Percentiles rank a stretch among this genome's conserved stretches.
Evolutionary conservation across 2,113 vertebrate species (phyloP).

Genomic region (Alectura lathami): DNA sequence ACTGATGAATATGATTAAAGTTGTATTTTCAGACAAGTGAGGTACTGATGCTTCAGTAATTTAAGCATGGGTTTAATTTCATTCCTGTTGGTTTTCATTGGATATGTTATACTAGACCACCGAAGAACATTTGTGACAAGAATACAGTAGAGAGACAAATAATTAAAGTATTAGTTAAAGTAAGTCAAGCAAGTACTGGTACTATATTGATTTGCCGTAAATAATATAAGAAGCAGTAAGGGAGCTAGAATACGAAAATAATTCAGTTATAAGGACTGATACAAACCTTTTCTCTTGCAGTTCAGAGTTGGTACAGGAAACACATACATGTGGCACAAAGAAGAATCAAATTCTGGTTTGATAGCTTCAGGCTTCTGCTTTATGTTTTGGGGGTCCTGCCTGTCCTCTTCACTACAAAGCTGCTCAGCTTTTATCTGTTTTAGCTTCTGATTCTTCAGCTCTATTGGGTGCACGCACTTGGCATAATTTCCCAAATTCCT

Average conservation of each 20-base stretch:
- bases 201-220: neutral
- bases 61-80: neutral
- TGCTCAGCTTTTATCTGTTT: conserved; percentile 81
- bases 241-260: neutral
- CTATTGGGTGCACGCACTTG: conserved; percentile 83
- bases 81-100: neutral
- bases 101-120: neutral
- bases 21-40: neutral
- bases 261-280: neutral
- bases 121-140: neutral
- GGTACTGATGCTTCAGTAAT: neutral
- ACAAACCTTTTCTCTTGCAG: conserved; percentile 91
- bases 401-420: conserved; percentile 79
- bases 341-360: conserved; percentile 80
- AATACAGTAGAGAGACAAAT: neutral
- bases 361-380: conserved; percentile 22
- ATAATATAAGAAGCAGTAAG: neutral
- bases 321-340: conserved; percentile 88
- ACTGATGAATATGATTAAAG: neutral
- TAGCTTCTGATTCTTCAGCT: conserved; percentile 83
- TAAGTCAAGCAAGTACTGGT: accelerated
- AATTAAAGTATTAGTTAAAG: neutral
- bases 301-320: conserved; percentile 87
- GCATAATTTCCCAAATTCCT: conserved; percentile 92
- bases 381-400: conserved; percentile 25